Base-by-base conservation (phyloP, 2,113 vertebrate genomes). In the Gnathonemus longibarbis region DNA sequence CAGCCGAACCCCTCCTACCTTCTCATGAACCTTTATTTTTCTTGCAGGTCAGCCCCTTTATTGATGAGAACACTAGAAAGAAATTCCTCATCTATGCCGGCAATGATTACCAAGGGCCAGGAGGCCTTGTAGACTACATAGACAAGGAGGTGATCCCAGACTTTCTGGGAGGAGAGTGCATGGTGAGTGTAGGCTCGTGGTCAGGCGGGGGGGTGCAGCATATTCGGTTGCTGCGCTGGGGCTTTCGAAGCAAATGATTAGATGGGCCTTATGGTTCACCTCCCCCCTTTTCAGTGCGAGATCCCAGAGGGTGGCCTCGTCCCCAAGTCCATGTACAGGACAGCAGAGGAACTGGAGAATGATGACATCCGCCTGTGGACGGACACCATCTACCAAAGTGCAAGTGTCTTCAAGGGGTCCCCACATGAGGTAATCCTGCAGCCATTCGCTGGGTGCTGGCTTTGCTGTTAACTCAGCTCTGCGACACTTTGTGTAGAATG, bases 61-160 rank as follows among this genome's bases (percentile, higher is more conserved):
- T 99, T 17, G 97, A 99, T 84, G 98, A 99, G 93, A 99, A 99
- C 93, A 99, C 98, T 8, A 96, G 97, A 17, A 98, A 98, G 91
- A 99, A 99, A 90, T 99, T 99, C 92, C 97, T 99, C 27, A 97
- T 99, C 91, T 99, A 98, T 49, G 98, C 98, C 70, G 98, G 97
- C 49, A 99, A 99, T 24, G 97, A 99, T 94, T 99, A 98, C 95
- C 97, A 99, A 93, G 97, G 96, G 24, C 96, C 97, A 2, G 98
- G 97, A 24, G 98, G 98, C 35, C 93, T 99, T 91, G 94, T 98
- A 93, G 97, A 98, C 93, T 99, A 99, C 94, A 98, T 99, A 0
- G 96, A 98, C 93, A 97, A 92, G 92, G 97, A 98, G 93, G 94
- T 99, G 87, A 97, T 99, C 89, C 98, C 98, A 0, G 98, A 99